Percentiles rank a stretch among this genome's conserved stretches.
These are phyloP conservation scores for Amphipoea oculea DNA, from an alignment of 2,888 invertebrate species.

Conservation along the genomic window DNA sequence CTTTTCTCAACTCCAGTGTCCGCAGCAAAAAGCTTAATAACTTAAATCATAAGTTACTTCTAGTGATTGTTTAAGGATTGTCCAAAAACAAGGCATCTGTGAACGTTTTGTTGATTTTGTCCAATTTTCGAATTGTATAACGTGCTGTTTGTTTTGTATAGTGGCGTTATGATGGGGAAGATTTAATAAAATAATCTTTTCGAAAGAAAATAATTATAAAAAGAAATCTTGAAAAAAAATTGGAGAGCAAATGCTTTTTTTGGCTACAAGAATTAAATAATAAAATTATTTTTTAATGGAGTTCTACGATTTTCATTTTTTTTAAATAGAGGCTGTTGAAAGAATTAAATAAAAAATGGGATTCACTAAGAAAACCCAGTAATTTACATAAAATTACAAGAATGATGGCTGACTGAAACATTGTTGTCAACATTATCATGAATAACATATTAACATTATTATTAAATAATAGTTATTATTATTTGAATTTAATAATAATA, in stretches of 20 bases:
- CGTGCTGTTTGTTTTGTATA: conserved; percentile 71
- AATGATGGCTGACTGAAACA: conserved; percentile 41
- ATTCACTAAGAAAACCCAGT: background rate
- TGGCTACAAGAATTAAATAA: background rate
- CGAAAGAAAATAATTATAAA: background rate
- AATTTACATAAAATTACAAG: conserved; percentile 7
- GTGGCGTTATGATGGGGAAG: conserved; percentile 61
- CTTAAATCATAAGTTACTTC: conserved; percentile 55
- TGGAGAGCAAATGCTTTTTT: conserved; percentile 1
- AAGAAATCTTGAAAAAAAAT: conserved; percentile 12
- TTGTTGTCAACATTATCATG: conserved; percentile 19
- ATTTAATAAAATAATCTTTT: conserved; percentile 37
- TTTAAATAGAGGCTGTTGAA: conserved; percentile 6
- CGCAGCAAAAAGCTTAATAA: conserved; percentile 61
- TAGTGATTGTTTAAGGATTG: conserved; percentile 62
- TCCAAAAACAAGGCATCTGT: conserved; percentile 64
- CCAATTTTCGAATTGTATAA: conserved; percentile 74
- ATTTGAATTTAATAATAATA: conserved; percentile 38
- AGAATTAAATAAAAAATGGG: conserved; percentile 1
- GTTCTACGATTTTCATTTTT: conserved; percentile 14
- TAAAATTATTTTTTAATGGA: conserved; percentile 18
- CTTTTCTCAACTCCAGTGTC: conserved; percentile 61
- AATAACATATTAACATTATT: conserved; percentile 27
- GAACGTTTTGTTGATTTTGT: conserved; percentile 66
- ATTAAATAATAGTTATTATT: conserved; percentile 27